Conservation (phyloP, 2,113 vertebrate species). For the Balaeniceps rex region DNA sequence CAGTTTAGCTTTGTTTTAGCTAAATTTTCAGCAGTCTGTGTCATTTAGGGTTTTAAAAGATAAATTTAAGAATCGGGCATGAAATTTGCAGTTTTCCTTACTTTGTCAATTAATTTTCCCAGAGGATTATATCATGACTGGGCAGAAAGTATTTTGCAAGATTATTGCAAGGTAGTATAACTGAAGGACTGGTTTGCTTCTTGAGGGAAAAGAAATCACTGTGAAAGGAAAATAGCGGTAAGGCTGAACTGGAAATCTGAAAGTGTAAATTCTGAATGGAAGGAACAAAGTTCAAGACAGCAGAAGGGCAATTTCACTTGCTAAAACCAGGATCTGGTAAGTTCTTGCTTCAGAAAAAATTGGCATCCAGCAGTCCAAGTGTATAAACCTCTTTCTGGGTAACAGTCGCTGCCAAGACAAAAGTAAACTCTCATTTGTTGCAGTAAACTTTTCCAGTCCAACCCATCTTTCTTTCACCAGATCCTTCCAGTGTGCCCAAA, state of each 20-base stretch:
- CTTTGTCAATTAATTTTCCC: neutral
- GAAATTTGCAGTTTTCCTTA: neutral
- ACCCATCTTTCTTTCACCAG: neutral
- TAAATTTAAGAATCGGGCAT: neutral
- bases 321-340: neutral
- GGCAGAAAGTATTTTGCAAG: neutral
- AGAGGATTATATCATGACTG: neutral
- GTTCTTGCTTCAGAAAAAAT: neutral
- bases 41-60: neutral
- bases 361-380: neutral
- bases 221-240: neutral
- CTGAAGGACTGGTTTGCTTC: neutral
- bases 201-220: neutral
- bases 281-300: neutral
- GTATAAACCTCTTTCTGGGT: neutral
- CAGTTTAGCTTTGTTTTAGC: neutral
- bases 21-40: neutral
- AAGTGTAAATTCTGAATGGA: neutral
- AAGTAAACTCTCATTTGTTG: neutral
- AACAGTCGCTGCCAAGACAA: neutral
- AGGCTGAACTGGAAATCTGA: neutral
- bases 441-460: neutral
- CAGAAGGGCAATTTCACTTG: neutral
- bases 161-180: neutral
- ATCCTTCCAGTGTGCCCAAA: neutral